Conservation (phyloP, 2,113 vertebrate species). For the Oriolus oriolus region DNA sequence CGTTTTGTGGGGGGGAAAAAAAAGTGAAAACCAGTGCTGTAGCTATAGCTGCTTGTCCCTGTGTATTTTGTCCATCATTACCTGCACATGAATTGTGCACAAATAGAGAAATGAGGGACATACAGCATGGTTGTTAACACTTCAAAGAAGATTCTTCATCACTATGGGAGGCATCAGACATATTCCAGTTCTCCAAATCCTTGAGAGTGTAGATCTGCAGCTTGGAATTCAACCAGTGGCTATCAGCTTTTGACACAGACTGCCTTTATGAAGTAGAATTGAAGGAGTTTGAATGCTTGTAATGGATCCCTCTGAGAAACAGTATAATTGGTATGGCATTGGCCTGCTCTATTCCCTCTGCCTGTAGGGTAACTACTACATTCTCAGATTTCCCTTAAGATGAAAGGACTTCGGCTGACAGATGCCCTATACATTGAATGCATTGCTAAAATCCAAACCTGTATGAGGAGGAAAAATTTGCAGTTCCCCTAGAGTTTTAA, state of each 20-base stretch:
- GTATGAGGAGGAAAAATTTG: neutral
- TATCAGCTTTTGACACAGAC: slow-evolving; percentile 33
- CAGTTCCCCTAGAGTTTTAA: neutral
- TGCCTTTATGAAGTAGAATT: slow-evolving; percentile 23
- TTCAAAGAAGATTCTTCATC: slow-evolving; percentile 24
- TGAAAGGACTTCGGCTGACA: slow-evolving; percentile 29
- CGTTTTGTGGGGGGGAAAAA: neutral
- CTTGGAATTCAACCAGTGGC: slow-evolving; percentile 13
- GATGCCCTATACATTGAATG: slow-evolving; percentile 9
- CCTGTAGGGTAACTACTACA: slow-evolving; percentile 35
- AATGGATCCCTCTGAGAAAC: slow-evolving; percentile 51
- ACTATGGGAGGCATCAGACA: neutral
- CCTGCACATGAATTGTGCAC: slow-evolving; percentile 6
- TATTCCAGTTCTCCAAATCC: neutral
- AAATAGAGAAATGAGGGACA: neutral
- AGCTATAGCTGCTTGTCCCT: neutral
- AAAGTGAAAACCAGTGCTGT: neutral
- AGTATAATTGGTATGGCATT: slow-evolving; percentile 42
- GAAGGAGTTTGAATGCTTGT: slow-evolving; percentile 32
- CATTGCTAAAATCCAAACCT: neutral
- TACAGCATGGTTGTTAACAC: neutral
- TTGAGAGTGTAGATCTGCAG: neutral
- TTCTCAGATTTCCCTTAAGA: slow-evolving; percentile 26
- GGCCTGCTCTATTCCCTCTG: neutral
- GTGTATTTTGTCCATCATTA: slow-evolving; percentile 7